phyloP scores from a whole-genome alignment of 2,888 invertebrate species.

The Cataglyphis altisquamis region DNA sequence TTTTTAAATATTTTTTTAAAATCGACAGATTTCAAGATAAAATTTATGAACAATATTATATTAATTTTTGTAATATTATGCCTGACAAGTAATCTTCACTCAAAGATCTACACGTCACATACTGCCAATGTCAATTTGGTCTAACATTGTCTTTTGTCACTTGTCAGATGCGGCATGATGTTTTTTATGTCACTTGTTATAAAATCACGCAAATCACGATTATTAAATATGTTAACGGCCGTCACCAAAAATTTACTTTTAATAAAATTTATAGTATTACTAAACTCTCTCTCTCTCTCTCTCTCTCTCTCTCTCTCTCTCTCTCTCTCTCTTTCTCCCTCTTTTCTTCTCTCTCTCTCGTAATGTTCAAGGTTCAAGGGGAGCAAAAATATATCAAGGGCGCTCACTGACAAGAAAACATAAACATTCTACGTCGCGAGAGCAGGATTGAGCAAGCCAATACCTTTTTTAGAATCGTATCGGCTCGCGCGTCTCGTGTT shows the following conservation, averaged over 20 bases:
- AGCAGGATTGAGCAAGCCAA: slow-evolving; percentile 38
- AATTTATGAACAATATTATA: background rate
- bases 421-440: slow-evolving; percentile 10
- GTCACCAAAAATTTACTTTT: background rate
- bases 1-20: background rate
- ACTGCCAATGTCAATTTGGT: slow-evolving; percentile 72
- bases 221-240: background rate
- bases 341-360: background rate
- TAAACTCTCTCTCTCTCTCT: no score
- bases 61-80: background rate
- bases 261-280: background rate
- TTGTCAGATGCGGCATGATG: slow-evolving; percentile 1
- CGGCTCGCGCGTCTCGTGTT: slow-evolving; percentile 9
- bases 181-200: background rate
- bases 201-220: background rate
- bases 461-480: slow-evolving; percentile 49
- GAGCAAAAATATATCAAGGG: slow-evolving; percentile 47
- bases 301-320: background rate
- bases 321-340: background rate
- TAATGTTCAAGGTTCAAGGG: slow-evolving; percentile 26
- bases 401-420: slow-evolving; percentile 37
- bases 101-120: slow-evolving; percentile 62
- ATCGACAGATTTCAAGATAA: background rate
- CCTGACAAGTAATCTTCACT: slow-evolving; percentile 55
- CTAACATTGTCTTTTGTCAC: slow-evolving; percentile 50